Evolutionary conservation across 1,140 invertebrate genomes (phyloP), one percentile per base, ranked within the genome.

Genomic region (Conopomorpha cramerella): DNA sequence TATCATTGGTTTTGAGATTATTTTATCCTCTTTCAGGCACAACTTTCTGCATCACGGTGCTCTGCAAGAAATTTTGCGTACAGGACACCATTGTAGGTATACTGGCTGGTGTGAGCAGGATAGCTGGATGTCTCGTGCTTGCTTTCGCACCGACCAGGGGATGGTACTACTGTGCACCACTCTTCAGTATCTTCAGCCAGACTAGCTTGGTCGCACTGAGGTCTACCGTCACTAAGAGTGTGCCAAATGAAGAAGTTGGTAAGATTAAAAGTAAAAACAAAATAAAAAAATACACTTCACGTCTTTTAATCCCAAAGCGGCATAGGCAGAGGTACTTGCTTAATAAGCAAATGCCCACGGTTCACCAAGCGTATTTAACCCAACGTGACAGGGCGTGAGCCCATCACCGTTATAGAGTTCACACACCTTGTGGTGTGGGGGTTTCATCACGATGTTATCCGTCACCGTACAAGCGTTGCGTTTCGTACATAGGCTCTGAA

Each of bases 221-320:
- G 31, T 82, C 82, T 6, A 71, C 84, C 26, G 79, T 80, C 11
- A 82, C 81, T 0, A 85, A 85, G 50, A 67, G 74, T 16, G 81
- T 83, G 2, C 58, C 77, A 8, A 61, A 64, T 10, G 67, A 80
- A 38, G 81, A 83, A 72, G 59, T 73, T 36, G 77, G 77, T 78
- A 49, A 58, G 49, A 29, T 28, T 32, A 16, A 28, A 38, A 13
- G 2, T 27, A 8, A 8, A n/a, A n/a, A 27, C 26, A 8, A 27
- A 27, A 8, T n/a, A n/a, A n/a, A n/a, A n/a, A n/a, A n/a, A n/a
- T n/a, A n/a, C n/a, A n/a, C n/a, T n/a, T n/a, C n/a, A n/a, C n/a
- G n/a, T n/a, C n/a, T n/a, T n/a, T n/a, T n/a, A n/a, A n/a, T n/a
- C n/a, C n/a, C n/a, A n/a, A n/a, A n/a, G n/a, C n/a, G n/a, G n/a